A percentile compares a stretch with the other conserved stretches of the same genome.
These are phyloP conservation scores for Diphyllodes magnificus DNA, from an alignment of 2,113 vertebrate species.

Conservation along the genomic window DNA sequence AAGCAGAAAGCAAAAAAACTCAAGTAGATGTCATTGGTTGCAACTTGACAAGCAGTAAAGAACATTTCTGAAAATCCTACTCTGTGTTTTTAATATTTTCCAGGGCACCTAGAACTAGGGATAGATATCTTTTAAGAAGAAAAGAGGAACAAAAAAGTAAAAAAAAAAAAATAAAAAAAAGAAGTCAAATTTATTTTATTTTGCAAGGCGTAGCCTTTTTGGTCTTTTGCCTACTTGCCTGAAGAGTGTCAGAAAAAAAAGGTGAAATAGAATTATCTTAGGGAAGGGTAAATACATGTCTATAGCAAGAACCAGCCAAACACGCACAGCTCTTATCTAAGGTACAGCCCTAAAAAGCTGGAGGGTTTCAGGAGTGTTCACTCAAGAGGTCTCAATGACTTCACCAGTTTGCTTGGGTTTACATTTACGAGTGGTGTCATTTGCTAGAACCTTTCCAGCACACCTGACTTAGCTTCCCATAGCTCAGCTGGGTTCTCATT, in stretches of 20 bases:
- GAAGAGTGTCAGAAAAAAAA: background rate
- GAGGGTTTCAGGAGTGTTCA: background rate
- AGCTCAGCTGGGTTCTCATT: background rate
- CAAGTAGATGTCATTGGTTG: background rate
- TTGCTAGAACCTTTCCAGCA: background rate
- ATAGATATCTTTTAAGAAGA: background rate
- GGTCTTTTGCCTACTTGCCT: background rate
- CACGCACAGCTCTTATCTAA: background rate
- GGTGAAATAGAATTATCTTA: background rate
- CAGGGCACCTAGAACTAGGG: background rate
- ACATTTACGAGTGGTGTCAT: background rate
- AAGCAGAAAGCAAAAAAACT: background rate
- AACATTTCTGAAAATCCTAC: background rate
- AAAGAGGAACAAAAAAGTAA: background rate
- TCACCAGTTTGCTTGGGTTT: conserved; percentile 5
- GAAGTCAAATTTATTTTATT: background rate
- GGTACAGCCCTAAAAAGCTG: background rate
- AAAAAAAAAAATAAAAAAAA: background rate
- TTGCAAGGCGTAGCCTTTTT: background rate
- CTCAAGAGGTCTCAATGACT: background rate
- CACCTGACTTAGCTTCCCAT: background rate
- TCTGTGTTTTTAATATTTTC: background rate
- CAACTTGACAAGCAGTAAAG: background rate
- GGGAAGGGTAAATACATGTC: background rate
- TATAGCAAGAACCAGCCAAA: background rate